These are phyloP conservation scores for Acronicta aceris DNA, from an alignment of 2,888 invertebrate species.

Conservation along the genomic window DNA sequence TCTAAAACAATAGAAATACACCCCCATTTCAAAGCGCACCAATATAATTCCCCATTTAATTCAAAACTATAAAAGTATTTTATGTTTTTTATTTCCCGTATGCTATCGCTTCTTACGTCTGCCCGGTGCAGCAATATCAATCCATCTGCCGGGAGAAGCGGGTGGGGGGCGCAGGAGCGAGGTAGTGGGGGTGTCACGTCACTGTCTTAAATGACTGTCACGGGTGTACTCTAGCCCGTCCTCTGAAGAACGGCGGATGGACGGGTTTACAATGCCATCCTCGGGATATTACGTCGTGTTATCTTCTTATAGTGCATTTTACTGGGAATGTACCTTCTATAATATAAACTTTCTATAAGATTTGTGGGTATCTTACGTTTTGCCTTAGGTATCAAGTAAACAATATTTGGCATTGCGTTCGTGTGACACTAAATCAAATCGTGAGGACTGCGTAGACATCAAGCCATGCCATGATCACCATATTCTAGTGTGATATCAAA, in stretches of 20 bases:
- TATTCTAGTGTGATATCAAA: too few relatives aligned
- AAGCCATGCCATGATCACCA: too few relatives aligned
- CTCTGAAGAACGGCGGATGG: constrained; percentile 84
- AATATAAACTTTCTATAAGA: too few relatives aligned
- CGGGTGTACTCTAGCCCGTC: constrained; percentile 82
- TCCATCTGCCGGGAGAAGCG: constrained; percentile 83
- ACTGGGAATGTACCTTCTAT: constrained; percentile 58
- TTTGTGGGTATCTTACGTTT: too few relatives aligned
- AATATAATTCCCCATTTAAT: constrained; percentile 55
- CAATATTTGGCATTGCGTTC: too few relatives aligned
- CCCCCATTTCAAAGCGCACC: constrained; percentile 29
- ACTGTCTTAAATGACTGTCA: constrained; percentile 89
- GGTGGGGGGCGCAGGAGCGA: constrained; percentile 44
- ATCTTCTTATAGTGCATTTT: constrained; percentile 73
- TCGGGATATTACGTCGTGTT: constrained; percentile 82
- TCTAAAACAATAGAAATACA: constrained; percentile 32
- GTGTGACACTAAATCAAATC: too few relatives aligned
- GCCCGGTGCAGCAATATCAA: constrained; percentile 87
- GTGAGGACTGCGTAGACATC: too few relatives aligned
- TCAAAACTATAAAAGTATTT: constrained; percentile 63
- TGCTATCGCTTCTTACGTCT: constrained; percentile 88
- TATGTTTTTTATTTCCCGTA: constrained; percentile 76
- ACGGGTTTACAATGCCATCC: constrained; percentile 77
- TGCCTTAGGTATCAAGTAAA: too few relatives aligned
- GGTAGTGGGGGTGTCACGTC: constrained; percentile 78